phyloP scores from a whole-genome alignment of 2,113 vertebrate genomes.

The Tragelaphus scriptus region DNA sequence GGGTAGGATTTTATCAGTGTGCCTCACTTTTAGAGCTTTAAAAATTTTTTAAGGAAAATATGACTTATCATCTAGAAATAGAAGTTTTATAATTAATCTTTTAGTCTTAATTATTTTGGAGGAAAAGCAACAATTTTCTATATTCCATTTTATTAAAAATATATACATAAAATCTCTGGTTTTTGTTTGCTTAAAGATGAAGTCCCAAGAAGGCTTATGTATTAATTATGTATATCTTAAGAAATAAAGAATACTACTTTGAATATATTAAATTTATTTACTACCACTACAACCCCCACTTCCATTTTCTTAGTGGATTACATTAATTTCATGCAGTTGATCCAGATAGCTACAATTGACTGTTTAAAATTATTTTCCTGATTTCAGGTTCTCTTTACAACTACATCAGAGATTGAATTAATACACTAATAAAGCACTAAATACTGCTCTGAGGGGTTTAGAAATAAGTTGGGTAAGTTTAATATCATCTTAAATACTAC shows the following conservation, averaged over 20 bases:
- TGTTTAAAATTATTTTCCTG: slow-evolving; percentile 11
- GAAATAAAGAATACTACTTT: not conserved
- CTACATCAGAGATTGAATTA: slow-evolving; percentile 1
- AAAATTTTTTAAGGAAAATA: not conserved
- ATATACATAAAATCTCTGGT: not conserved
- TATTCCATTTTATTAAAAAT: slow-evolving; percentile 33
- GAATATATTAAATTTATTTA: not conserved
- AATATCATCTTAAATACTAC: not conserved
- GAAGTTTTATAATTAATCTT: slow-evolving; percentile 20
- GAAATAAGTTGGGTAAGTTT: slow-evolving; percentile 40
- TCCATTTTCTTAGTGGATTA: not conserved
- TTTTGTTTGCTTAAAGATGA: slow-evolving; percentile 34
- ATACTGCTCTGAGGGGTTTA: not conserved
- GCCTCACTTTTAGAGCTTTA: not conserved
- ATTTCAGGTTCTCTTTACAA: slow-evolving; percentile 26
- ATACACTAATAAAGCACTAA: slow-evolving; percentile 25
- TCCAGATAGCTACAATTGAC: not conserved
- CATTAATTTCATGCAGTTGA: not conserved
- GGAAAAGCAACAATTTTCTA: not conserved
- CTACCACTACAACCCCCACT: not conserved
- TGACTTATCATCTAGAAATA: not conserved
- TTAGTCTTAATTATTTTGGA: slow-evolving; percentile 17
- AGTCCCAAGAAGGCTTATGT: not conserved
- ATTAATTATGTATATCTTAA: not conserved
- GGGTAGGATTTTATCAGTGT: not conserved